phyloP scores from a whole-genome alignment of 1,140 invertebrate species.

The Hyphantria cunea region DNA sequence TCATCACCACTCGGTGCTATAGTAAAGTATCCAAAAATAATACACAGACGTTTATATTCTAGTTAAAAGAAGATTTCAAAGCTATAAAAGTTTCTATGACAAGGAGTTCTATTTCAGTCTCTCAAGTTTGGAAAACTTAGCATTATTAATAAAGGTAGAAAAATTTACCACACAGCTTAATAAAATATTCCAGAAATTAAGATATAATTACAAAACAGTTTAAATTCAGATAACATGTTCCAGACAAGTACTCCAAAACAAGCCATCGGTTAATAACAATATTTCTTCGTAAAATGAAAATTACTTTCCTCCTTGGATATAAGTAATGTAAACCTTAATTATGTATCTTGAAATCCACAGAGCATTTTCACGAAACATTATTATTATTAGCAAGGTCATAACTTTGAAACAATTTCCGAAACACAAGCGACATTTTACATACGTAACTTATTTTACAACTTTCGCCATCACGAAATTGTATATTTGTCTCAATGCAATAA shows the following conservation, averaged over 20 bases:
- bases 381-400: not conserved
- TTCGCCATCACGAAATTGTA: not conserved
- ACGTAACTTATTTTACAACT: not conserved
- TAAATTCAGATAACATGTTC: not conserved
- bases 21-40: too few relatives aligned
- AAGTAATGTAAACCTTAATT: not conserved
- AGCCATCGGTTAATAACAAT: not conserved
- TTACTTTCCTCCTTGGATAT: not conserved
- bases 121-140: too few relatives aligned
- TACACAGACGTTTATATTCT: too few relatives aligned
- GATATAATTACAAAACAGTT: not conserved
- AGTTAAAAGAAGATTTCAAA: too few relatives aligned
- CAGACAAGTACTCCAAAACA: not conserved
- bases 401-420: constrained; percentile 1
- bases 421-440: not conserved
- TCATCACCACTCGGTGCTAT: too few relatives aligned
- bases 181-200: too few relatives aligned
- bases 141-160: too few relatives aligned
- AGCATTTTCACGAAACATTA: not conserved
- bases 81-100: too few relatives aligned
- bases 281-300: not conserved
- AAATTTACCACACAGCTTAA: too few relatives aligned
- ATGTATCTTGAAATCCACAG: not conserved
- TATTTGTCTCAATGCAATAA: too few relatives aligned
- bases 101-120: too few relatives aligned